phyloP scores from a whole-genome alignment of 1,140 invertebrate genomes.

The Drosophila suzukii region DNA sequence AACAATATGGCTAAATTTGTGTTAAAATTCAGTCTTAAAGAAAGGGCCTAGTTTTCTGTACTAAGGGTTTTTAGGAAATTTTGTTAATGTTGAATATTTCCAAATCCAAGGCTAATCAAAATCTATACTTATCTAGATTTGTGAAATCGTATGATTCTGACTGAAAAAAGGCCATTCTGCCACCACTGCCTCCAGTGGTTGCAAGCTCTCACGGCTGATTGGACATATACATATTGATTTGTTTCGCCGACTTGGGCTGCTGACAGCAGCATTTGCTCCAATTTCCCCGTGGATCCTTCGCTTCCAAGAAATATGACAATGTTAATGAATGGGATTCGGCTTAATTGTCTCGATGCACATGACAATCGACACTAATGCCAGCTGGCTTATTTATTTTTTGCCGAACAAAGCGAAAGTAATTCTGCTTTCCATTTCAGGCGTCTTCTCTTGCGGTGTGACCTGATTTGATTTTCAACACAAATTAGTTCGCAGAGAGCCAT shows the following conservation, averaged over 20 bases:
- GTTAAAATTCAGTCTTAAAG: no score
- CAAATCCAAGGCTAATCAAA: no score
- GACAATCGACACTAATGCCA: conserved; percentile 47
- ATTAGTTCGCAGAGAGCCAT: conserved; percentile 57
- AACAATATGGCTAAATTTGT: no score
- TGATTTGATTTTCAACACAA: conserved; percentile 60
- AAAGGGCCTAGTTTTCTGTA: no score
- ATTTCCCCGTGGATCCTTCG: conserved; percentile 56
- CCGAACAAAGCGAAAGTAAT: conserved; percentile 70
- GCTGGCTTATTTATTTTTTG: conserved; percentile 23
- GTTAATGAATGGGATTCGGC: conserved; percentile 54
- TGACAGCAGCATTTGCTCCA: conserved; percentile 70
- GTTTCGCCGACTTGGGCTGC: conserved; percentile 51
- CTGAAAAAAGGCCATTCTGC: not conserved
- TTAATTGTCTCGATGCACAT: conserved; percentile 56
- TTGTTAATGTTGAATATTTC: no score
- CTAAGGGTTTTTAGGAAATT: no score
- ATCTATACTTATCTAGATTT: not conserved
- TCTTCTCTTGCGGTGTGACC: conserved; percentile 55
- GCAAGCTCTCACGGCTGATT: conserved; percentile 57
- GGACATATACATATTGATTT: conserved; percentile 80
- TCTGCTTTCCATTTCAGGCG: conserved; percentile 75
- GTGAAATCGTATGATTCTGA: not conserved
- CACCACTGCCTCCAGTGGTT: conserved; percentile 20
- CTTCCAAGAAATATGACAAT: conserved; percentile 74